Base-by-base conservation (phyloP, 2,113 vertebrate species). In the Monopterus albus region DNA sequence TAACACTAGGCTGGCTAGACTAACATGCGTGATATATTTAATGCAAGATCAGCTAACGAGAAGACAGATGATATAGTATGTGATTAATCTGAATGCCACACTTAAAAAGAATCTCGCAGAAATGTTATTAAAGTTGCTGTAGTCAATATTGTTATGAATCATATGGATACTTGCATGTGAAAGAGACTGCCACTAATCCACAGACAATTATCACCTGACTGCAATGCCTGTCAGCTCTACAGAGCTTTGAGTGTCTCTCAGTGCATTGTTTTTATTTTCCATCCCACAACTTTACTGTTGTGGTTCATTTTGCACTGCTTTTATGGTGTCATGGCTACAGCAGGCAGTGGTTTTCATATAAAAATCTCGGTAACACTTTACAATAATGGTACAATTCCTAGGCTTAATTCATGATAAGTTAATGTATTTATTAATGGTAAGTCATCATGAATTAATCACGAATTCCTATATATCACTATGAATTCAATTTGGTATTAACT, bases 1-100 rank as follows among this genome's bases (percentile, higher is more conserved):
- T 51, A 49, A 72, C 52, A 52, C 31, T 40, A 42, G 17, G 64
- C n/a, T 68, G 50, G 58, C 72, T 20, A 14, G 36, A 79, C 43
- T 31, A 29, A 46, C 52, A 25, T n/a, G 39, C 12, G 11, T 6
- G 7, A 68, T 29, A 47, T 21, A 23, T 2, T 6, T 43, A 38
- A 49, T 39, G 18, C 2, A 60, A 38, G 15, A 50, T 45, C 11
- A 33, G 20, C 35, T 47, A 21, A 57, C 0, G 47, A 20, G n/a
- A 63, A 2, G 15, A 23, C 25, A 56, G 15, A 57, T 18, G 42
- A 10, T 51, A 10, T 51, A 6, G 55, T 15, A 29, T 15, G 20
- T n/a, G 13, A 73, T 20, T 53, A 2, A 36, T 59, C 35, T 73
- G 10, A 49, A 6, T 60, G 21, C 49, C 35, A 38, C 3, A n/a